phyloP scores from a whole-genome alignment of 2,113 vertebrate species.

The Spermophilus dauricus region DNA sequence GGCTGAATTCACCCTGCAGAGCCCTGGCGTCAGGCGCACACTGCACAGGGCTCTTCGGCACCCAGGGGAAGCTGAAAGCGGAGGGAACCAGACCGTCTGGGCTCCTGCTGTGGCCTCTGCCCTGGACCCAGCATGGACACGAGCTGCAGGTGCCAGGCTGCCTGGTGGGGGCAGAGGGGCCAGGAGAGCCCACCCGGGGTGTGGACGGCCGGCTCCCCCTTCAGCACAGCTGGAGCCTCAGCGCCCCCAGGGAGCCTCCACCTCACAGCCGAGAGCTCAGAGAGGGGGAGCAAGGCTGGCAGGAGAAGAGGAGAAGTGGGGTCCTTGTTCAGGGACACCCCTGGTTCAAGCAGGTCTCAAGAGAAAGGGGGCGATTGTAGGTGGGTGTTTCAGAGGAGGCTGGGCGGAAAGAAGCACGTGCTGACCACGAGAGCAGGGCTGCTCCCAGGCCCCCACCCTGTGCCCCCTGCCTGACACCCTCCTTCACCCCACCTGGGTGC shows the following conservation, averaged over 20 bases:
- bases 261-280: background rate
- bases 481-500: background rate
- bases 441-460: too few relatives aligned
- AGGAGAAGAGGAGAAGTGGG: background rate
- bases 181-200: too few relatives aligned
- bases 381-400: background rate
- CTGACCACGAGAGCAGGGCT: too few relatives aligned
- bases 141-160: too few relatives aligned
- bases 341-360: too few relatives aligned
- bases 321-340: too few relatives aligned
- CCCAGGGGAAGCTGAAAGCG: background rate
- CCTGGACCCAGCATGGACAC: background rate
- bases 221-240: background rate
- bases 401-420: background rate
- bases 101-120: background rate
- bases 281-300: background rate
- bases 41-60: too few relatives aligned
- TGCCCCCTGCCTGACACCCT: too few relatives aligned
- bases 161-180: too few relatives aligned
- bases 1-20: background rate
- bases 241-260: background rate
- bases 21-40: fast-evolving
- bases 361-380: background rate
- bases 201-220: too few relatives aligned
- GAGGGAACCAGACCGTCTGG: fast-evolving